Evolutionary conservation across 2,888 invertebrate species (phyloP), one percentile per base, ranked within the genome.

Genomic region (Acleris holmiana): DNA sequence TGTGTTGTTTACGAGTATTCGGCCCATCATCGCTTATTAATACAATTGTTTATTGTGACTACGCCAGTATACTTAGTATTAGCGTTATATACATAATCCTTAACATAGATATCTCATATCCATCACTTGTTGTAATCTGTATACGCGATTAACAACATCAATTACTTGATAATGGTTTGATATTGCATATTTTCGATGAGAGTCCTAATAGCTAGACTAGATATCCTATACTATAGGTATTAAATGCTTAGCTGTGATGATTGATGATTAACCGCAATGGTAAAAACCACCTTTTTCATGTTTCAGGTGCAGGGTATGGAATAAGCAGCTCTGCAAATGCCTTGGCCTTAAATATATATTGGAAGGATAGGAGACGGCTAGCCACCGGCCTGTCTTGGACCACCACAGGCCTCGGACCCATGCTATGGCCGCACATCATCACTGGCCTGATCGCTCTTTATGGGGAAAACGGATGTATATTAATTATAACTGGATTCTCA

Each of bases 341-440:
- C 13, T 80, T 96, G 68, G 96, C 96, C 2, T 83, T 96, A 65
- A 96, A 96, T 76, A 95, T 96, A 3, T 96, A 95, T 80, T 96
- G 96, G 89, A 95, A 94, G 78, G 91, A 94, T 58, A 94, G 94
- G 79, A 92, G 96, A 80, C 92, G 96, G 77, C 86, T 95, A 47
- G 96, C 96, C 0, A 95, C 95, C 0, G 95, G 96, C 0, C 86
- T 95, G 60, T 95, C 95, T 70, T 95, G 95, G 93, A 95, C 95
- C 0, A 94, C 94, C 0, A 95, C 96, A 2, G 96, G 95, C 0
- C 78, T 96, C 25, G 96, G 96, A 0, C 96, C 96, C 1, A 95
- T 96, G 47, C 75, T 96, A 57, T 94, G 96, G 93, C 96, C 96
- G 2, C 94, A 95, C 73, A 88, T 96, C 21, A 95, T 96, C 58